These are phyloP conservation scores for Rhodeus uyekii DNA, from an alignment of 2,797 vertebrate species.

Conservation along the genomic window DNA sequence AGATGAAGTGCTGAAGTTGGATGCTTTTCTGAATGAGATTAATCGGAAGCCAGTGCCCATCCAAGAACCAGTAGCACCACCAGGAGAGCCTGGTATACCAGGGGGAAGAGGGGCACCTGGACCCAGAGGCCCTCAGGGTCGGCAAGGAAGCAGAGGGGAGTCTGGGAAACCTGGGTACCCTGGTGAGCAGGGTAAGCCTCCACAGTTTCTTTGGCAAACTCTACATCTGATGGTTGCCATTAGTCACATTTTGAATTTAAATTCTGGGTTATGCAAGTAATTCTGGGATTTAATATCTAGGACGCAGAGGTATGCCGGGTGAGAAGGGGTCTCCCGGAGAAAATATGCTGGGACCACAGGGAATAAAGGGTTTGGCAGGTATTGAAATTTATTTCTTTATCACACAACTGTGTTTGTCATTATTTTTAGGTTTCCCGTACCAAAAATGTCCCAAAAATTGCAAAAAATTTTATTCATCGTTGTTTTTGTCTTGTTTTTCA, in stretches of 20 bases:
- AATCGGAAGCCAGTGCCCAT: constrained; percentile 77
- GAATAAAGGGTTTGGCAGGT: constrained; percentile 79
- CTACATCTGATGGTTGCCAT: neutral
- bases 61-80: constrained; percentile 76
- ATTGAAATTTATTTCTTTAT: neutral
- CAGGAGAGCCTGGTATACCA: constrained; percentile 79
- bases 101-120: constrained; percentile 76
- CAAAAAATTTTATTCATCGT: neutral
- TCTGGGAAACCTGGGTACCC: constrained; percentile 76
- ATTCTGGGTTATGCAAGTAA: neutral
- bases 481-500: neutral
- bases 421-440: neutral
- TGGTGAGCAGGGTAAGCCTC: constrained; percentile 77
- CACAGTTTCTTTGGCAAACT: neutral
- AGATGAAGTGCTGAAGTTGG: constrained; percentile 81
- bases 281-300: constrained; percentile 56
- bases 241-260: neutral
- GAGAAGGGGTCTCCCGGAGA: constrained; percentile 69
- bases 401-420: neutral
- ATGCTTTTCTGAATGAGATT: constrained; percentile 77
- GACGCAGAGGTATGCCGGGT: constrained; percentile 70
- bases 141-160: constrained; percentile 68
- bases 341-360: constrained; percentile 72
- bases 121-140: constrained; percentile 68
- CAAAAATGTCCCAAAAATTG: neutral